phyloP scores from a whole-genome alignment of 2,888 invertebrate species.

The Nasonovia ribisnigri region DNA sequence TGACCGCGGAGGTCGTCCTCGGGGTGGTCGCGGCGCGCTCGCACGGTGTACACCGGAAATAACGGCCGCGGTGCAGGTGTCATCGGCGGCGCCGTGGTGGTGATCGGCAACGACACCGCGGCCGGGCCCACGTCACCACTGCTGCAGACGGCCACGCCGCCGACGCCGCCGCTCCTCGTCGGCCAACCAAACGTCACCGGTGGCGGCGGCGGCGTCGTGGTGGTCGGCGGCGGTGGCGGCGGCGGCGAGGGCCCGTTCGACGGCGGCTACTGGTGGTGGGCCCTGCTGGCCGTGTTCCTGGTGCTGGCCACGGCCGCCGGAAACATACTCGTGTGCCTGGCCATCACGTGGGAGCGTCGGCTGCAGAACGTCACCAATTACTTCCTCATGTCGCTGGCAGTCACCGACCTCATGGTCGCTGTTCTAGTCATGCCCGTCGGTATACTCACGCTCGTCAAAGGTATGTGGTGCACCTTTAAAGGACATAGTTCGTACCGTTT shows the following conservation, averaged over 20 bases:
- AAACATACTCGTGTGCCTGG: conserved; percentile 93
- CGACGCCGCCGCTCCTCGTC: conserved; percentile 49
- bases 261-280: conserved; percentile 75
- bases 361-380: conserved; percentile 98
- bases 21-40: not conserved
- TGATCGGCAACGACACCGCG: conserved; percentile 56
- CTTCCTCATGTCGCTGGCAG: conserved; percentile 94
- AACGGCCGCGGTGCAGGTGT: conserved; percentile 1
- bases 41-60: conserved; percentile 15
- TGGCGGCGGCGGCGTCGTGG: conserved; percentile 72
- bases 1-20: conserved; percentile 1
- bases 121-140: conserved; percentile 43
- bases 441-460: conserved; percentile 83
- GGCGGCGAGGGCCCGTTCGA: conserved; percentile 76
- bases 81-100: conserved; percentile 8
- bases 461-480: conserved; percentile 73
- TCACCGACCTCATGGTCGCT: conserved; percentile 95
- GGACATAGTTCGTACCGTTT: not conserved
- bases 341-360: conserved; percentile 90
- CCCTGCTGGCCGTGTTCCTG: conserved; percentile 83
- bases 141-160: conserved; percentile 37
- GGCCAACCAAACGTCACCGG: conserved; percentile 28
- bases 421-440: conserved; percentile 96
- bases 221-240: conserved; percentile 80
- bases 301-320: conserved; percentile 91